Conservation (phyloP, 2,113 vertebrate species). For the Penelope pileata region DNA sequence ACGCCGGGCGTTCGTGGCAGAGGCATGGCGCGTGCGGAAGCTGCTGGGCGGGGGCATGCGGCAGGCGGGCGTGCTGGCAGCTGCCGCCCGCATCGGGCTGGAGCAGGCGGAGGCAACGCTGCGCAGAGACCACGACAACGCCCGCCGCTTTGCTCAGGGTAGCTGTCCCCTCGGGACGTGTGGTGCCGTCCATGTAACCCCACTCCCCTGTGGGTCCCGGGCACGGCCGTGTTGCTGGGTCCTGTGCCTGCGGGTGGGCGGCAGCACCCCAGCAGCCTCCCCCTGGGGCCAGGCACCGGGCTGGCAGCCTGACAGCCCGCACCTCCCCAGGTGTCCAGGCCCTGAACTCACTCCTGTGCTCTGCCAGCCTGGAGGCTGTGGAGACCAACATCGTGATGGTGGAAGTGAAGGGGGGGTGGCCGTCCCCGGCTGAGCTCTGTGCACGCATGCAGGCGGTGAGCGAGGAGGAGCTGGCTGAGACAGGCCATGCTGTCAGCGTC, state of each 20-base stretch:
- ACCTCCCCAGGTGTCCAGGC: conserved; percentile 41
- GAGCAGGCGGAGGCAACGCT: conserved; percentile 62
- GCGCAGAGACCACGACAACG: conserved; percentile 80
- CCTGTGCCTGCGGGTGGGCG: background rate
- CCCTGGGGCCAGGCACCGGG: rapidly evolving
- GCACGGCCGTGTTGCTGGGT: background rate
- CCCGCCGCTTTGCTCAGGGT: conserved; percentile 84
- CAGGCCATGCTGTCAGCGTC: conserved; percentile 69
- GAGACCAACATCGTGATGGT: conserved; percentile 87
- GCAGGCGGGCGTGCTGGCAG: conserved; percentile 83
- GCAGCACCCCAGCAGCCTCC: background rate
- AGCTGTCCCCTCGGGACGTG: background rate
- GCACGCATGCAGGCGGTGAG: conserved; percentile 68
- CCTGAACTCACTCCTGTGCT: conserved; percentile 73
- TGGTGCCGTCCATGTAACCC: background rate
- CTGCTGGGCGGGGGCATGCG: conserved; percentile 84
- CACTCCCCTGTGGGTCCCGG: background rate
- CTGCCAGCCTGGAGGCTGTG: conserved; percentile 64
- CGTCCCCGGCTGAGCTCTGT: conserved; percentile 77
- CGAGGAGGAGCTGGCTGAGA: conserved; percentile 66
- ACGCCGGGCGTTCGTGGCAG: conserved; percentile 72
- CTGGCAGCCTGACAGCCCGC: rapidly evolving
- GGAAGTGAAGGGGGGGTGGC: background rate
- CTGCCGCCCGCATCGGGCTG: conserved; percentile 81
- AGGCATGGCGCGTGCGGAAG: conserved; percentile 79